A percentile compares a stretch with the other conserved stretches of the same genome.
Evolutionary conservation across 37 sponge, comb jelly and placozoan genomes (phyloP).

Genomic region (Eunapius fragilis): DNA sequence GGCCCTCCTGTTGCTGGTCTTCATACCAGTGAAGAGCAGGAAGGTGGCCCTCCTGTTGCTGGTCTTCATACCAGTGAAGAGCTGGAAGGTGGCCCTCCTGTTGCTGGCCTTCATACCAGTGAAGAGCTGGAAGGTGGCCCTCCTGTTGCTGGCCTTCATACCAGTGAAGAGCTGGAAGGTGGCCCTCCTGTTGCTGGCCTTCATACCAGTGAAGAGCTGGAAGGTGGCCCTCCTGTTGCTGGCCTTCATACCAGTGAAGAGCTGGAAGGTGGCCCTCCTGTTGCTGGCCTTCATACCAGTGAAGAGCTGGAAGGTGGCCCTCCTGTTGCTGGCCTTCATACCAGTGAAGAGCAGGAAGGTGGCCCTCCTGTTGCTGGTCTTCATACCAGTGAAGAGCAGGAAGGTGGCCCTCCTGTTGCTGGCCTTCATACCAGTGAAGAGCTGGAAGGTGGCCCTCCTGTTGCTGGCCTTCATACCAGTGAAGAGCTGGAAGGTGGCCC

Average conservation of each 20-base stretch:
- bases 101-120: conserved; percentile 57
- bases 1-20: conserved; percentile 61
- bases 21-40: conserved; percentile 54
- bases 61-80: conserved; percentile 48
- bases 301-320: conserved; percentile 56
- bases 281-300: conserved; percentile 57
- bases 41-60: conserved; percentile 68
- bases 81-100: conserved; percentile 62
- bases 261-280: conserved; percentile 62
- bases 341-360: conserved; percentile 56
- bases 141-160: conserved; percentile 60
- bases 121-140: conserved; percentile 56
- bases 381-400: conserved; percentile 54
- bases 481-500: conserved; percentile 56
- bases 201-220: conserved; percentile 55
- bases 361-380: conserved; percentile 61
- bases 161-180: conserved; percentile 58
- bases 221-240: conserved; percentile 68
- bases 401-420: conserved; percentile 68
- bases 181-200: conserved; percentile 59
- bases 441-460: conserved; percentile 62
- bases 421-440: conserved; percentile 46
- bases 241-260: conserved; percentile 46
- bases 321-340: conserved; percentile 60
- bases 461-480: conserved; percentile 57